Evolutionary conservation across 1,140 invertebrate genomes (phyloP), one percentile per base, ranked within the genome.

Genomic region (Philaenus spumarius): DNA sequence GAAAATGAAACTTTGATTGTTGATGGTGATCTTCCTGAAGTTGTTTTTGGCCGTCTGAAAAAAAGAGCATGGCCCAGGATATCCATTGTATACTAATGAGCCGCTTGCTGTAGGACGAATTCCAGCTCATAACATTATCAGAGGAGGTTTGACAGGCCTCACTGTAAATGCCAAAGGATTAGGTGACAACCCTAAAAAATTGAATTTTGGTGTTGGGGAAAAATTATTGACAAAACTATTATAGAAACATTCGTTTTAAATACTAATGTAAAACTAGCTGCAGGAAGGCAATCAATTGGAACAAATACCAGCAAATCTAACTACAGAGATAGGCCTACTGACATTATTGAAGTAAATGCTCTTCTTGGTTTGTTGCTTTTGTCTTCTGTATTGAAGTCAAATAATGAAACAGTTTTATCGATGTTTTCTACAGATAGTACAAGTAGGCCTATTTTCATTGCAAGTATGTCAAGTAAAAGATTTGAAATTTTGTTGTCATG

Each of bases 341-440:
- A 45, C 22, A 46, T 4, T 46, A 30, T 15, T 15, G 54, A 56
- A 45, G 24, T 56, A 34, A 56, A 56, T 42, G 54, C 54, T 23
- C 39, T 56, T 9, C 24, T 56, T 17, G 40, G 43, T 30, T 34
- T 56, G n/a, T 45, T 46, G 43, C 42, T n/a, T 56, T 30, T 56
- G n/a, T 30, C 9, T 6, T 56, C 54, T 2, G 24, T 56, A 9
- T 46, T 46, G 22, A 56, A 46, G n/a, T 56, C 54, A 2, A 56
- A 46, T 26, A 2, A 56, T 46, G 54, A 56, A 17, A 56, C n/a
- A 2, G 34, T 56, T 6, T 11, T 6, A 26, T 46, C 40, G 15
- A 11, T 56, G 15, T 56, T 56, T 22, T 7, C 54, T 34, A 56
- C 45, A 46, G 54, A 56, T 30, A 7, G 3, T 15, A 14, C 9